Conservation (phyloP, 2,113 vertebrate genomes). For the Corynorhinus townsendii region DNA sequence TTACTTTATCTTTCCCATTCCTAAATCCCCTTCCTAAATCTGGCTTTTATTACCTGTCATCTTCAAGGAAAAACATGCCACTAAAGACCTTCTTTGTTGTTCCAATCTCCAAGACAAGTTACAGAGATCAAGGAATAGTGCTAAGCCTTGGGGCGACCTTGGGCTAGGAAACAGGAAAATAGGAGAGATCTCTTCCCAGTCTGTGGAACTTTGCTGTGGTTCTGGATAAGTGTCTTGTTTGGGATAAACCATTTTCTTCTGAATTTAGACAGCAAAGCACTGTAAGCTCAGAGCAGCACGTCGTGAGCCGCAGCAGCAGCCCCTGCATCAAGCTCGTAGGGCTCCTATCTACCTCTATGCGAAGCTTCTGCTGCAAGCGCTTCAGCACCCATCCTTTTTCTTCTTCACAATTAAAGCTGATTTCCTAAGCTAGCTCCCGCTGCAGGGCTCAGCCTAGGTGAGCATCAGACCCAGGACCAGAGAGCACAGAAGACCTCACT, state of each 20-base stretch:
- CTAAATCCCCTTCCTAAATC: not conserved
- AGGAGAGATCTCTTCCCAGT: not conserved
- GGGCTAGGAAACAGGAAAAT: not conserved
- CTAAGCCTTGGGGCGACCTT: not conserved
- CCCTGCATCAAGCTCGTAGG: not conserved
- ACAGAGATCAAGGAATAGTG: not conserved
- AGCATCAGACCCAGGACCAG: not conserved
- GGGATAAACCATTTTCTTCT: not conserved
- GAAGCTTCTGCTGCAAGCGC: rapidly evolving
- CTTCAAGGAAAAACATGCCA: not conserved
- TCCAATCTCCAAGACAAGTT: not conserved
- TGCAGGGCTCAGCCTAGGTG: not conserved
- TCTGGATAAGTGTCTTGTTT: not conserved
- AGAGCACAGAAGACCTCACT: not conserved
- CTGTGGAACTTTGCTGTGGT: not conserved
- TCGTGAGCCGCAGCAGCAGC: too few species aligned
- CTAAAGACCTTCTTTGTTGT: not conserved
- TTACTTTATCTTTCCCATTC: not conserved
- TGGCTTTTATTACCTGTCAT: not conserved
- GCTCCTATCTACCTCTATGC: not conserved
- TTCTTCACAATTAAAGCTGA: not conserved
- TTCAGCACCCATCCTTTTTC: not conserved
- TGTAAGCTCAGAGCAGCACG: not conserved
- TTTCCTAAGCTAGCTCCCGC: not conserved
- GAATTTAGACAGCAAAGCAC: not conserved